A percentile compares a stretch with the other conserved stretches of the same genome.
Conservation (phyloP, 2,888 invertebrate species). For the Noctuana brunneofusca region DNA sequence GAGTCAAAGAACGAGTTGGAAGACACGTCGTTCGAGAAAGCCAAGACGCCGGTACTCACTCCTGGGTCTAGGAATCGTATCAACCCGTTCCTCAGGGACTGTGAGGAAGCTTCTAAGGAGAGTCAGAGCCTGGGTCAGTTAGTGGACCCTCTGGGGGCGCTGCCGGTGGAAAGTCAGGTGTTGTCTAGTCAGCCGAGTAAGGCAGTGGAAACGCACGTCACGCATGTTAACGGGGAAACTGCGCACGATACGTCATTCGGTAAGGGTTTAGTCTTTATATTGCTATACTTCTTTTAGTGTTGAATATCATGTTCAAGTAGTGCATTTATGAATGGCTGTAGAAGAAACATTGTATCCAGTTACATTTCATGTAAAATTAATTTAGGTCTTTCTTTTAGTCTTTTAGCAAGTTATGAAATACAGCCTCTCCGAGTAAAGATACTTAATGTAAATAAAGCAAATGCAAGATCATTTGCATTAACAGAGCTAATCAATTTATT, state of each 20-base stretch:
- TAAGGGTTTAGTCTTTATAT: constrained; percentile 43
- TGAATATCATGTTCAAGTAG: neutral
- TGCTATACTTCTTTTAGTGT: neutral
- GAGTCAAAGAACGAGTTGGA: constrained; percentile 76
- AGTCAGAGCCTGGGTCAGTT: constrained; percentile 47
- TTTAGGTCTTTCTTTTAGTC: too few relatives aligned
- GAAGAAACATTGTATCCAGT: neutral
- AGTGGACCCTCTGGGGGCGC: constrained; percentile 56
- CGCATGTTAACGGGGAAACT: constrained; percentile 63
- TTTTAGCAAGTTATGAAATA: too few relatives aligned
- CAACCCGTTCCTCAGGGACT: constrained; percentile 84
- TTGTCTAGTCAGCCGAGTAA: constrained; percentile 59
- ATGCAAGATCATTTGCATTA: too few relatives aligned
- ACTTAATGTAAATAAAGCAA: too few relatives aligned
- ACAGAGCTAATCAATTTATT: too few relatives aligned
- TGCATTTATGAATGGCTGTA: neutral
- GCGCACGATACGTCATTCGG: constrained; percentile 64
- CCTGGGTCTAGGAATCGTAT: constrained; percentile 79
- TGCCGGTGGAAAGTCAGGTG: constrained; percentile 69
- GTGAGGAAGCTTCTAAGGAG: constrained; percentile 61
- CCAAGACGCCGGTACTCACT: constrained; percentile 66
- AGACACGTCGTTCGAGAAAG: constrained; percentile 65
- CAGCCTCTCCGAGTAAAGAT: too few relatives aligned
- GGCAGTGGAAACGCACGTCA: constrained; percentile 45
- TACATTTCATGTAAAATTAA: neutral